These are phyloP conservation scores for Yponomeuta plumbellus DNA, from an alignment of 2,888 invertebrate genomes.

Conservation along the genomic window DNA sequence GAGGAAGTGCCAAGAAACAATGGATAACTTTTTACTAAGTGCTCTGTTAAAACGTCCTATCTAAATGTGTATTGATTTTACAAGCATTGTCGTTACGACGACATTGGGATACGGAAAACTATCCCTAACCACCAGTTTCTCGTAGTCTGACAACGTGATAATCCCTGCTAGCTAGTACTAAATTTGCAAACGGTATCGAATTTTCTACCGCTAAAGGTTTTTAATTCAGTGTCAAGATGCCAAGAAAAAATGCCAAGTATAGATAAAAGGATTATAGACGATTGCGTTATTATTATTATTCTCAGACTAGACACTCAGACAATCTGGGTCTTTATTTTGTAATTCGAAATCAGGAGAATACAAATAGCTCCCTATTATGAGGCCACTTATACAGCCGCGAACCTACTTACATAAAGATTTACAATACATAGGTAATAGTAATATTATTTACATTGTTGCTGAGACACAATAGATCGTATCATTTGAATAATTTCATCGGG, in stretches of 20 bases:
- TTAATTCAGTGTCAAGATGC: no score
- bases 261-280: no score
- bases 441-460: constrained; percentile 70
- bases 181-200: no score
- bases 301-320: background rate
- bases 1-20: background rate
- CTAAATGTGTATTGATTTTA: background rate
- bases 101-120: no score
- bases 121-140: no score
- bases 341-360: constrained; percentile 2
- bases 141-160: no score
- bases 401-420: constrained; percentile 64
- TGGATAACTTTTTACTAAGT: background rate
- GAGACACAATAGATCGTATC: constrained; percentile 72
- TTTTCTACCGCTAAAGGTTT: no score
- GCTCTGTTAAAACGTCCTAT: background rate
- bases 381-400: constrained; percentile 36
- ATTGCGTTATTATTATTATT: no score
- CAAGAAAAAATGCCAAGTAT: no score
- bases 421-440: constrained; percentile 64
- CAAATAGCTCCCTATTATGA: constrained; percentile 25
- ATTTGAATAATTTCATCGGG: constrained; percentile 73
- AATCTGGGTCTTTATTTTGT: background rate
- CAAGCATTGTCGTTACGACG: background rate
- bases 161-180: no score